Percentiles rank a stretch among this genome's conserved stretches.
phyloP scores from a whole-genome alignment of 2,113 vertebrate species.

The Salminus brasiliensis region DNA sequence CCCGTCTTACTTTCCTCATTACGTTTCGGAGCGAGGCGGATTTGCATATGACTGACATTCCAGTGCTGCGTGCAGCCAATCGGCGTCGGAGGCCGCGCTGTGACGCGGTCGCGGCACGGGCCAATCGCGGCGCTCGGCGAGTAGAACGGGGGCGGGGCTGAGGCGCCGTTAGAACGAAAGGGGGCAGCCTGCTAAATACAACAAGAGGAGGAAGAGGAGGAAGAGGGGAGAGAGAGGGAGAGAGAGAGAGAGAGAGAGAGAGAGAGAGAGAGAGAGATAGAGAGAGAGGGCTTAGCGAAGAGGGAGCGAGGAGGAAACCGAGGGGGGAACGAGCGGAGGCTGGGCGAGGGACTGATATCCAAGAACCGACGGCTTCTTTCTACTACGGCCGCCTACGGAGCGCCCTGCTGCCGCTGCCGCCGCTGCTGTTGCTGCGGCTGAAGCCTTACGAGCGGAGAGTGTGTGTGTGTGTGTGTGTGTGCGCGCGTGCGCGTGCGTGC shows the following conservation, averaged over 20 bases:
- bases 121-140: constrained; percentile 62
- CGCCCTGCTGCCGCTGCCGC: constrained; percentile 43
- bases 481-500: constrained; percentile 61
- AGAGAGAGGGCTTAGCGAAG: constrained; percentile 61
- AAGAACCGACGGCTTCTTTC: constrained; percentile 57
- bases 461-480: constrained; percentile 30
- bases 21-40: constrained; percentile 20
- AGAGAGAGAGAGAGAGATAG: constrained; percentile 46
- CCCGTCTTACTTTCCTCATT: not conserved
- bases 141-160: constrained; percentile 79
- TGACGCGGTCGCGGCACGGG: constrained; percentile 49
- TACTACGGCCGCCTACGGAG: constrained; percentile 56
- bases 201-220: constrained; percentile 70
- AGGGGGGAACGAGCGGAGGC: constrained; percentile 38
- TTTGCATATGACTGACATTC: constrained; percentile 87
- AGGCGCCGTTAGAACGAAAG: constrained; percentile 69
- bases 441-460: constrained; percentile 61
- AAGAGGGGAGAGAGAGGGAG: constrained; percentile 48
- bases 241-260: constrained; percentile 14
- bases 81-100: constrained; percentile 46
- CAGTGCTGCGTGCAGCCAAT: constrained; percentile 72
- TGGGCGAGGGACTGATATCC: constrained; percentile 50
- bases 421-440: constrained; percentile 36
- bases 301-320: not conserved
- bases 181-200: constrained; percentile 77